phyloP scores from a whole-genome alignment of 1,140 invertebrate species.

The Drosophila orena region DNA sequence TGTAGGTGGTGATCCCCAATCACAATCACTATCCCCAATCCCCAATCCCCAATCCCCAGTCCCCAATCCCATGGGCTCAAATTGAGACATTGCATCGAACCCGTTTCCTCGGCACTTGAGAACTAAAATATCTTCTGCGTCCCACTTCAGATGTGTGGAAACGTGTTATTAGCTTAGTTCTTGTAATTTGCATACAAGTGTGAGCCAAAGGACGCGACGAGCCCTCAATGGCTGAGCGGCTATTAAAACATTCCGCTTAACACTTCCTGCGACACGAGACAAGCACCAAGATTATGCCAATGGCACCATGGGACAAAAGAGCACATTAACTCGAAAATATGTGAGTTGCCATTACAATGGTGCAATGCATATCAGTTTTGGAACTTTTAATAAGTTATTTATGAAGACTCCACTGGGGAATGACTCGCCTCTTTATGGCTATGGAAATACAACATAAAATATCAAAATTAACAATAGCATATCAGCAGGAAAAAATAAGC shows the following conservation, averaged over 20 bases:
- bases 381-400: conserved; percentile 21
- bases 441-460: conserved; percentile 1
- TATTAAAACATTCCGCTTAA: conserved; percentile 83
- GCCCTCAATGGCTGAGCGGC: conserved; percentile 51
- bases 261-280: conserved; percentile 76
- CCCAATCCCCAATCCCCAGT: neutral
- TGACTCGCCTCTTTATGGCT: conserved; percentile 3
- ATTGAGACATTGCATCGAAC: conserved; percentile 70
- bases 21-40: neutral
- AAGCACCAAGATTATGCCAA: conserved; percentile 29
- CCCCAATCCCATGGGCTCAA: conserved; percentile 21
- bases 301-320: conserved; percentile 20
- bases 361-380: conserved; percentile 1
- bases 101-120: conserved; percentile 47
- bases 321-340: neutral
- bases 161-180: conserved; percentile 78
- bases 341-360: too few species aligned
- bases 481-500: neutral
- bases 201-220: conserved; percentile 26
- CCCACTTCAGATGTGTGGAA: conserved; percentile 43
- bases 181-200: conserved; percentile 74
- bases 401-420: conserved; percentile 16
- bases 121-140: conserved; percentile 74
- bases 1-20: conserved; percentile 64
- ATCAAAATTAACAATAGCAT: neutral